phyloP scores from a whole-genome alignment of 2,888 invertebrate genomes.

The Diarsia mendica region DNA sequence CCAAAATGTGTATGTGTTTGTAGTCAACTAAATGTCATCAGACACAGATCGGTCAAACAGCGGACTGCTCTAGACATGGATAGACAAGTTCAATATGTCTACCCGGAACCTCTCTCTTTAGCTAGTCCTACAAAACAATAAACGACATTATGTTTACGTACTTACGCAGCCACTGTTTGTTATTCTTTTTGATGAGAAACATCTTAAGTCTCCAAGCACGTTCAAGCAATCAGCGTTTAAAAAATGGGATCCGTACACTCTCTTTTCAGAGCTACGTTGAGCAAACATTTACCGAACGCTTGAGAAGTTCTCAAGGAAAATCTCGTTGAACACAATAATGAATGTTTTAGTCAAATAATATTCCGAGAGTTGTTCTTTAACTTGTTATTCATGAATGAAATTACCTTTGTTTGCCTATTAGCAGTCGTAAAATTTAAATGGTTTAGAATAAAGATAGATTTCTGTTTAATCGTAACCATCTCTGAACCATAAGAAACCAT shows the following conservation, averaged over 20 bases:
- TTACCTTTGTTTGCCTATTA: slow-evolving; percentile 47
- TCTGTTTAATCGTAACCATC: not conserved
- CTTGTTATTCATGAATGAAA: slow-evolving; percentile 52
- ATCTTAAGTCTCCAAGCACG: slow-evolving; percentile 46
- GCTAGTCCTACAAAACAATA: not conserved
- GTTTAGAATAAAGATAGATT: slow-evolving; percentile 1
- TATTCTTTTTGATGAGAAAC: slow-evolving; percentile 29
- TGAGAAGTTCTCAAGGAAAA: slow-evolving; percentile 55
- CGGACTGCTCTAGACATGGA: not conserved
- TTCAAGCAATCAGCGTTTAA: slow-evolving; percentile 50
- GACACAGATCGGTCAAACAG: not conserved
- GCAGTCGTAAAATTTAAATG: slow-evolving; percentile 8
- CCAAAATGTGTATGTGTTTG: not conserved
- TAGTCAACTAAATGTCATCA: not conserved
- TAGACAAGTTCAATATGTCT: not conserved
- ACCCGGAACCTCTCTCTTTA: not conserved
- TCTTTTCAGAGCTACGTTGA: slow-evolving; percentile 47
- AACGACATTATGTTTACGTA: slow-evolving; percentile 2
- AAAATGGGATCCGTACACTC: slow-evolving; percentile 42
- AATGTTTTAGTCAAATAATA: slow-evolving; percentile 58
- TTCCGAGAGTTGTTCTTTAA: slow-evolving; percentile 48
- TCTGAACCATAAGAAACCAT: not conserved
- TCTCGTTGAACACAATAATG: slow-evolving; percentile 58
- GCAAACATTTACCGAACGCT: slow-evolving; percentile 54
- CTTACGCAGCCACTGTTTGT: slow-evolving; percentile 16